Evolutionary conservation across 2,797 vertebrate genomes (phyloP).

Genomic region (Tapirus indicus): DNA sequence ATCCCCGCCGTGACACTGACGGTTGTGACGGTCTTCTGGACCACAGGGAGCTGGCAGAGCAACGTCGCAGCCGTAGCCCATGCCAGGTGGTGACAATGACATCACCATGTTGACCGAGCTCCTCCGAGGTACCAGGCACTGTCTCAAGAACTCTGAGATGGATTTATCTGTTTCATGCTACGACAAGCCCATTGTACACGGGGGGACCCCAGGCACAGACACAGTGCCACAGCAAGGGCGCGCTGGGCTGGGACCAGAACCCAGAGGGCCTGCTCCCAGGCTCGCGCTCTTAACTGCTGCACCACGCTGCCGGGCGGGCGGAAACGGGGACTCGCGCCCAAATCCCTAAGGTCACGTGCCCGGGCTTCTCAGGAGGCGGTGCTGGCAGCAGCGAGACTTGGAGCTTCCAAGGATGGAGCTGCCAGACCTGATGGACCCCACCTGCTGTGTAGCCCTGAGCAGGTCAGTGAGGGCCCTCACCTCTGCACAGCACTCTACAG

Average conservation of each 20-base stretch:
- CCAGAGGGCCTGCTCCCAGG: background rate
- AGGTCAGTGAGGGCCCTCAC: too few relatives aligned
- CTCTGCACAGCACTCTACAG: background rate
- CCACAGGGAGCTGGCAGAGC: fast-evolving
- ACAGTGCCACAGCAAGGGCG: background rate
- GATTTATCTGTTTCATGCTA: too few relatives aligned
- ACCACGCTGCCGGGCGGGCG: too few relatives aligned
- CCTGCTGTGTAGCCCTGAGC: background rate
- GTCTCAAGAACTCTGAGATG: background rate
- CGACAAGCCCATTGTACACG: fast-evolving
- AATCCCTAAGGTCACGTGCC: background rate
- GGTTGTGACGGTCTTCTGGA: background rate
- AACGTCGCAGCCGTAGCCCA: fast-evolving
- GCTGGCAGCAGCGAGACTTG: background rate
- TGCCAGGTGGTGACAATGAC: fast-evolving
- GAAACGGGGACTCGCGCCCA: background rate
- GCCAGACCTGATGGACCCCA: background rate
- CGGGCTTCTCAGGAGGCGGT: too few relatives aligned
- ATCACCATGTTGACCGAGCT: fast-evolving
- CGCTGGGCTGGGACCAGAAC: background rate
- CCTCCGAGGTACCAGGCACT: background rate
- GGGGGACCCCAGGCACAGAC: background rate
- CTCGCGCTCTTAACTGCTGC: background rate
- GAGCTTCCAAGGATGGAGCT: background rate
- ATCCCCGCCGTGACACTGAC: fast-evolving